A percentile compares a stretch with the other conserved stretches of the same genome.
phyloP scores from a whole-genome alignment of 2,888 invertebrate genomes.

The Tubiluchus corallicola region DNA sequence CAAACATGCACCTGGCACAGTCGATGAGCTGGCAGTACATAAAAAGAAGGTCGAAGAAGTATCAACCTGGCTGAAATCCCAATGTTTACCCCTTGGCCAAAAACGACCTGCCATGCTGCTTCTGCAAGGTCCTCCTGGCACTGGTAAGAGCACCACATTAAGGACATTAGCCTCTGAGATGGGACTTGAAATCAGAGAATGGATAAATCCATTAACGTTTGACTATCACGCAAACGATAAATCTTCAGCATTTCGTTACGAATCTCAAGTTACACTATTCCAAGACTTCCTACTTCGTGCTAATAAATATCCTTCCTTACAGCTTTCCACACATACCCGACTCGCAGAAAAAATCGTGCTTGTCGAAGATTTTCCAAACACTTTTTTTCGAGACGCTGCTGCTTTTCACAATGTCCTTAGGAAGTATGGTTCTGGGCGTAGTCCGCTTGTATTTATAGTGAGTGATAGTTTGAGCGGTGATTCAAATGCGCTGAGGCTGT shows the following conservation, averaged over 20 bases:
- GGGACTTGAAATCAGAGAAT: constrained; percentile 46
- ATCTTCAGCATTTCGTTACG: constrained; percentile 16
- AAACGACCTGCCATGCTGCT: constrained; percentile 37
- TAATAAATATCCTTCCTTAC: constrained; percentile 43
- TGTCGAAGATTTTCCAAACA: constrained; percentile 54
- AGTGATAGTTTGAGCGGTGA: constrained; percentile 29
- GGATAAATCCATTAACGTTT: constrained; percentile 48
- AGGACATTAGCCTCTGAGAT: constrained; percentile 44
- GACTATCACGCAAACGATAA: constrained; percentile 8
- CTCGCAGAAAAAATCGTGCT: constrained; percentile 20
- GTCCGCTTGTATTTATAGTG: constrained; percentile 30
- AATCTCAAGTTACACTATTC: constrained; percentile 47
- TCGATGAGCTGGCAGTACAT: constrained; percentile 50
- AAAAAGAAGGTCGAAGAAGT: constrained; percentile 53
- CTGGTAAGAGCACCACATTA: constrained; percentile 59
- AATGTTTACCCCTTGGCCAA: constrained; percentile 13
- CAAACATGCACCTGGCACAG: constrained; percentile 38
- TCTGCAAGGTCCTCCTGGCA: constrained; percentile 61
- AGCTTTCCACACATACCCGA: constrained; percentile 15
- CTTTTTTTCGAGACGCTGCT: constrained; percentile 43
- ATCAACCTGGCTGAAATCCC: constrained; percentile 41
- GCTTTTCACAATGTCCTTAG: constrained; percentile 46
- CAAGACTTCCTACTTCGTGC: constrained; percentile 54
- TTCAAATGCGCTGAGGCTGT: constrained; percentile 18
- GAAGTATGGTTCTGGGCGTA: constrained; percentile 31